These are phyloP conservation scores for Eurystomus glaucurus DNA, from an alignment of 2,797 vertebrate genomes.

Conservation along the genomic window DNA sequence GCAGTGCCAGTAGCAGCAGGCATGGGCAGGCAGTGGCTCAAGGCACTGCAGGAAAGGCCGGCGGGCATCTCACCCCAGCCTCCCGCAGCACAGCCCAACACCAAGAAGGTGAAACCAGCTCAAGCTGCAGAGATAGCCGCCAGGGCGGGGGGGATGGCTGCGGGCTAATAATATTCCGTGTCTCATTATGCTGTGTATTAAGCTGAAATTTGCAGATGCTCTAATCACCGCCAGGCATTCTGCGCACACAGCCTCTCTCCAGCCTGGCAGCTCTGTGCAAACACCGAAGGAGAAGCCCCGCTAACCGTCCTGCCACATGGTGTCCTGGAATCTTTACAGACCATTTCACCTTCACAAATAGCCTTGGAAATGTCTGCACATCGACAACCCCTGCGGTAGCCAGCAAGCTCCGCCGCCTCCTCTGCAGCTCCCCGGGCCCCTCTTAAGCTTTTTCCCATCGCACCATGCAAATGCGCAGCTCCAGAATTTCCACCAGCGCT, in stretches of 20 bases:
- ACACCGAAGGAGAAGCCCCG: constrained; percentile 59
- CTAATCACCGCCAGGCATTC: constrained; percentile 54
- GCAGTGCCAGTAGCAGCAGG: neutral
- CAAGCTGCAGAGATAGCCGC: constrained; percentile 26
- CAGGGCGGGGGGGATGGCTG: constrained; percentile 55
- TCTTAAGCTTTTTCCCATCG: constrained; percentile 62
- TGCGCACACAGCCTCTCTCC: constrained; percentile 29
- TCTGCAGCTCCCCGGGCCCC: constrained; percentile 57
- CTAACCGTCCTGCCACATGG: constrained; percentile 60
- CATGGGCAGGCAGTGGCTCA: accelerated
- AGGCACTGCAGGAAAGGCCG: neutral
- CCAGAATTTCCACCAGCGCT: constrained; percentile 46
- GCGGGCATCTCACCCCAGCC: neutral
- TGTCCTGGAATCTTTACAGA: constrained; percentile 72
- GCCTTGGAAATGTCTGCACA: constrained; percentile 76
- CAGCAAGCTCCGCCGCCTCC: constrained; percentile 43
- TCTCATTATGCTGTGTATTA: constrained; percentile 72
- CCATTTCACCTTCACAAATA: constrained; percentile 81
- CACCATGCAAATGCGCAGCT: constrained; percentile 49
- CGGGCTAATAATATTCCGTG: constrained; percentile 64
- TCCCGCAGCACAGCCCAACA: neutral
- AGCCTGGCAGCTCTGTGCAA: constrained; percentile 53
- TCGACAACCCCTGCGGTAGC: constrained; percentile 67
- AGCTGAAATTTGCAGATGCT: constrained; percentile 71
- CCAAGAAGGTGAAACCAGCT: neutral